phyloP scores from a whole-genome alignment of 2,113 vertebrate genomes.

The Myiagra hebetior region DNA sequence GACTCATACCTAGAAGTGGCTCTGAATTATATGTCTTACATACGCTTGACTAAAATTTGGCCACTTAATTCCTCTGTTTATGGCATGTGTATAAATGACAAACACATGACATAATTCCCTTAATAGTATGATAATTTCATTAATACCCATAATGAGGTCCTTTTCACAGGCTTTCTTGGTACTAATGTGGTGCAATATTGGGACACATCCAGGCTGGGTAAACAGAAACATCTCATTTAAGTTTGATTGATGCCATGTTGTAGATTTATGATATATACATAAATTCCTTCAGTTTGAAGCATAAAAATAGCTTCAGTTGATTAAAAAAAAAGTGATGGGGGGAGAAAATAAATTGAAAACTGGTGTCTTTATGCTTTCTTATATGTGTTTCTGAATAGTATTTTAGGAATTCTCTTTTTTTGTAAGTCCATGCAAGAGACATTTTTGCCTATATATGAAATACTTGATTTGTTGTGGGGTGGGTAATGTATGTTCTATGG shows the following conservation, averaged over 20 bases:
- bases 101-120: neutral
- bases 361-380: neutral
- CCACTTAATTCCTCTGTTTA: neutral
- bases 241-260: neutral
- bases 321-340: accelerated
- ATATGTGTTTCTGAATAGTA: neutral
- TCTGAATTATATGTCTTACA: neutral
- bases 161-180: neutral
- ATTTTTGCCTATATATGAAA: neutral
- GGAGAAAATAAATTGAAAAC: neutral
- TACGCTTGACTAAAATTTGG: neutral
- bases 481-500: neutral
- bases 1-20: neutral
- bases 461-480: neutral
- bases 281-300: neutral
- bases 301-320: neutral
- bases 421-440: neutral
- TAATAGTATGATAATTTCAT: neutral
- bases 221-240: neutral
- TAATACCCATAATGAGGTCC: neutral
- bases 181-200: neutral
- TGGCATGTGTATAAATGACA: neutral
- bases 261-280: neutral
- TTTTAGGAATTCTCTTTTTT: neutral
- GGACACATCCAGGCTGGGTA: neutral